These are phyloP conservation scores for Apeira syringaria DNA, from an alignment of 2,888 invertebrate species.

Conservation along the genomic window DNA sequence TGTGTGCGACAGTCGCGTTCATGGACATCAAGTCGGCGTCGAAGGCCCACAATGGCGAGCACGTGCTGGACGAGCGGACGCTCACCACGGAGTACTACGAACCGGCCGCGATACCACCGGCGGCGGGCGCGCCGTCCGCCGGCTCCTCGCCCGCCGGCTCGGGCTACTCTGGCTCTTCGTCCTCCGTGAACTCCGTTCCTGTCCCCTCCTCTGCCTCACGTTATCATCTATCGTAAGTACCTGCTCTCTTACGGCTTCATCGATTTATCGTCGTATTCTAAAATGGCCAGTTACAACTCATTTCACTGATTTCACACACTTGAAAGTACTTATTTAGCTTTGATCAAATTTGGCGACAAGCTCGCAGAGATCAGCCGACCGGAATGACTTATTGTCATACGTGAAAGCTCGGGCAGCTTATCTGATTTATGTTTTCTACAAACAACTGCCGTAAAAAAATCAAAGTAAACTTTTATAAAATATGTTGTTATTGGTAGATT, in stretches of 20 bases:
- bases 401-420: too few species aligned
- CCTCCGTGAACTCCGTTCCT: constrained; percentile 81
- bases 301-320: too few species aligned
- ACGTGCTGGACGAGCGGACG: constrained; percentile 93
- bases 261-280: constrained; percentile 26
- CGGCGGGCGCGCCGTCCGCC: constrained; percentile 80
- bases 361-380: too few species aligned
- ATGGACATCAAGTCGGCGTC: constrained; percentile 98
- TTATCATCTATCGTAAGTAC: constrained; percentile 78
- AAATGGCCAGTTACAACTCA: neutral
- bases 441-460: too few species aligned
- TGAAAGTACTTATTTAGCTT: too few species aligned
- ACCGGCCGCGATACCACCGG: constrained; percentile 89
- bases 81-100: constrained; percentile 96
- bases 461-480: too few species aligned
- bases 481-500: neutral
- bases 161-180: constrained; percentile 86
- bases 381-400: too few species aligned
- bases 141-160: constrained; percentile 82
- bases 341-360: too few species aligned
- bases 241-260: constrained; percentile 12
- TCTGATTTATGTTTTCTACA: too few species aligned
- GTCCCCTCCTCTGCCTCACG: constrained; percentile 69
- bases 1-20: constrained; percentile 96
- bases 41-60: constrained; percentile 95